phyloP scores from a whole-genome alignment of 2,113 vertebrate genomes.

The Mellivora capensis region DNA sequence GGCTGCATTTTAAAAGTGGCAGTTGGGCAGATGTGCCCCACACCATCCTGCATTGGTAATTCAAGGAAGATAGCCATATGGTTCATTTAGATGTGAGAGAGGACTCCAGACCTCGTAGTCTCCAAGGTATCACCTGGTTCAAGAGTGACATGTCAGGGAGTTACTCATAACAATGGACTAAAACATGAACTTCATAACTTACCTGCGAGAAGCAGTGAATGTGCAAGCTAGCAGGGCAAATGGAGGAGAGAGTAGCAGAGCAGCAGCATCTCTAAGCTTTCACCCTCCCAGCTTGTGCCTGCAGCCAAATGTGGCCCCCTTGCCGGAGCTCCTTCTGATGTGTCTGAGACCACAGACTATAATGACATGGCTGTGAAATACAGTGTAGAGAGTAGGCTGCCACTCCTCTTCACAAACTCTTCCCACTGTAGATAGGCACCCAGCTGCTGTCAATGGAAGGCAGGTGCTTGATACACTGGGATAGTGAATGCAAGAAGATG shows the following conservation, averaged over 20 bases:
- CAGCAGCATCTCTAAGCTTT: background rate
- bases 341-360: no score
- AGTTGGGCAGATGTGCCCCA: background rate
- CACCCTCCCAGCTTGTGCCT: background rate
- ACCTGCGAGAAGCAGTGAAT: background rate
- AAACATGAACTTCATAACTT: background rate
- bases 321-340: background rate
- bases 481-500: background rate
- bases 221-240: background rate
- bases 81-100: background rate
- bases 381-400: background rate
- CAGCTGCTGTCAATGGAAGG: background rate
- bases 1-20: background rate
- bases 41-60: background rate
- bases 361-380: background rate
- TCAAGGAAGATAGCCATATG: background rate
- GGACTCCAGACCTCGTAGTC: background rate
- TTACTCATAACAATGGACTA: background rate
- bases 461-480: background rate
- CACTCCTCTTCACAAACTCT: background rate
- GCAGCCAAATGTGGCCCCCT: background rate
- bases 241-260: background rate
- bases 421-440: rapidly evolving
- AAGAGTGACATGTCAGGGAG: background rate
- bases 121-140: background rate